Percentiles rank a stretch among this genome's conserved stretches.
These are phyloP conservation scores for Arenicola marina DNA, from an alignment of 2,888 invertebrate species.

Conservation along the genomic window DNA sequence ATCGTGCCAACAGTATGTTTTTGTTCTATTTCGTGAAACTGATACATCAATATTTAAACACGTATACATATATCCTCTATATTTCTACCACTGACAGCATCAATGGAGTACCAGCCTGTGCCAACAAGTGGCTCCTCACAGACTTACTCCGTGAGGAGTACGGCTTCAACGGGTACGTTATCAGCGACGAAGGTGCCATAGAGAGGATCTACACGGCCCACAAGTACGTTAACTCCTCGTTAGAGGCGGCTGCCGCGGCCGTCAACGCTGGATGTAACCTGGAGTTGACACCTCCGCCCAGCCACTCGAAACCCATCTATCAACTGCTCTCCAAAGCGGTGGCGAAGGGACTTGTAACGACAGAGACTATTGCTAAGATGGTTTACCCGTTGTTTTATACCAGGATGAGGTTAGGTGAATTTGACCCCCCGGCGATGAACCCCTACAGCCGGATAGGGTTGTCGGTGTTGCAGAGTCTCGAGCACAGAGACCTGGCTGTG, in stretches of 20 bases:
- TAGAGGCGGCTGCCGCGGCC: slow-evolving; percentile 30
- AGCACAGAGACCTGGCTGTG: slow-evolving; percentile 38
- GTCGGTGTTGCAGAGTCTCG: slow-evolving; percentile 34
- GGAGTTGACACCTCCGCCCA: slow-evolving; percentile 15
- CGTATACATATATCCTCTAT: too few species aligned
- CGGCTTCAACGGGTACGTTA: slow-evolving; percentile 46
- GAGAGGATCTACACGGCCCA: slow-evolving; percentile 28
- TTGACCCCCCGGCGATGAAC: slow-evolving; percentile 44
- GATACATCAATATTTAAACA: too few species aligned
- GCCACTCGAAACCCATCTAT: neutral
- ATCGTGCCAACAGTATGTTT: too few species aligned
- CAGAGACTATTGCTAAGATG: slow-evolving; percentile 18
- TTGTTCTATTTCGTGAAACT: too few species aligned
- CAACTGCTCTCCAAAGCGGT: neutral
- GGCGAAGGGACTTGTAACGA: slow-evolving; percentile 1
- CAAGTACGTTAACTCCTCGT: slow-evolving; percentile 21
- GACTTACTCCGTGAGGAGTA: slow-evolving; percentile 48
- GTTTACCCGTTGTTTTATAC: slow-evolving; percentile 37
- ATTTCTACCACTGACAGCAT: slow-evolving; percentile 39
- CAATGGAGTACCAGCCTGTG: slow-evolving; percentile 57
- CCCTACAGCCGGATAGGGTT: slow-evolving; percentile 40
- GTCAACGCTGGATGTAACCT: slow-evolving; percentile 35
- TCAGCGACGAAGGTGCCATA: slow-evolving; percentile 40
- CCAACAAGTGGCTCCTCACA: slow-evolving; percentile 47
- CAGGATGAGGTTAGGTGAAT: slow-evolving; percentile 37